Evolutionary conservation across 1,140 invertebrate species (phyloP), one percentile per base, ranked within the genome.

Genomic region (Diprion similis): DNA sequence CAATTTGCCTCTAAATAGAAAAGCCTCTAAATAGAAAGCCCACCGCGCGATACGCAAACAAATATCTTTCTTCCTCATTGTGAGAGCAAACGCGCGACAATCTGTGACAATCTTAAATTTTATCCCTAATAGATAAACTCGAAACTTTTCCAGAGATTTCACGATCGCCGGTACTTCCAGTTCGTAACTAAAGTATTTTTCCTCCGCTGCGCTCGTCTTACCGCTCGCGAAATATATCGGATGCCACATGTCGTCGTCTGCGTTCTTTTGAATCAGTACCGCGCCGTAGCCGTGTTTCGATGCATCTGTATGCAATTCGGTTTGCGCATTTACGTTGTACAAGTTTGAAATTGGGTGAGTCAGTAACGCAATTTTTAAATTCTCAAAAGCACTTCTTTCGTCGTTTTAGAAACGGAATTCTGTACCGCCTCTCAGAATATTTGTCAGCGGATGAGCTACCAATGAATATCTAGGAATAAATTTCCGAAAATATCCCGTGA

Each of bases 161-260:
- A 90, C 80, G 11, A 91, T 85, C 0, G 89, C 88, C 66, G 91
- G 76, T 45, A 84, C 84, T 81, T 91, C 89, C 68, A 89, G 76
- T 77, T 91, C 85, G 71, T 87, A 89, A 70, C 82, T 86, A 8
- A 75, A 77, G 71, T 89, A 90, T 59, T 85, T 85, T 15, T 64
- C 78, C 80, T 91, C 89, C 15, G 78, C 73, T 7, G 77, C 76
- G 17, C 78, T 79, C 10, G 89, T 84, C 48, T 80, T 78, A 24
- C 84, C 78, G 68, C 86, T 86, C 72, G 85, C 86, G 78, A 88
- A 90, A n/a, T 82, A 80, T 7, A 90, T 75, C 10, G 81, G 86
- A 76, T 84, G 82, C 45, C 78, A 71, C 66, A 76, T 75, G n/a
- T 74, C 73, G 73, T 85, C 79, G 2, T 46, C 51, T 37, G 74